phyloP scores from a whole-genome alignment of 2,797 vertebrate genomes.

The Tauraco hartlaubi region DNA sequence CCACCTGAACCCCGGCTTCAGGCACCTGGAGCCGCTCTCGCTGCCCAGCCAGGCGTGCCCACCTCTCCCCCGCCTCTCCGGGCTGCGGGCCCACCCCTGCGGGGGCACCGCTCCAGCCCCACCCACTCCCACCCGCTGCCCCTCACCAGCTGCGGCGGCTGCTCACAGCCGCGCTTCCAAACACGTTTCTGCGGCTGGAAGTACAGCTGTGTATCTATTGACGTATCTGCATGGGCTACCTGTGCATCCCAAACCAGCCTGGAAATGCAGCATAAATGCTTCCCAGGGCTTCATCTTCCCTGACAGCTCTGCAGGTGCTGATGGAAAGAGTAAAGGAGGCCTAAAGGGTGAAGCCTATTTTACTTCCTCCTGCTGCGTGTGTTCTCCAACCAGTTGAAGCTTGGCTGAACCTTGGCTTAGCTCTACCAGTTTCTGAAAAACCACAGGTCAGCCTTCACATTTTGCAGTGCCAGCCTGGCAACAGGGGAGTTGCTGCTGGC shows the following conservation, averaged over 20 bases:
- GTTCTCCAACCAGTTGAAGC: neutral
- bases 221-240: accelerated
- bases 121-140: no score
- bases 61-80: accelerated
- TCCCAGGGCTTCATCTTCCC: neutral
- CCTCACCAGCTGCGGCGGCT: accelerated
- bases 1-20: neutral
- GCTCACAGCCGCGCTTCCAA: accelerated
- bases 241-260: accelerated
- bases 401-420: neutral
- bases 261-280: neutral
- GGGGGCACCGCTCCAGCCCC: neutral
- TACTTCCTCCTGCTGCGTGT: neutral
- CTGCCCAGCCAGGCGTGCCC: accelerated
- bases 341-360: neutral
- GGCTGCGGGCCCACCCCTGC: neutral
- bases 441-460: no score
- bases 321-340: neutral
- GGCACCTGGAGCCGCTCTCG: accelerated
- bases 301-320: neutral
- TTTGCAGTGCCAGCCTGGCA: neutral
- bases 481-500: accelerated
- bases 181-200: accelerated
- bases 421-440: neutral
- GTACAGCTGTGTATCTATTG: accelerated